These are phyloP conservation scores for Myotis pilosus DNA, from an alignment of 2,797 vertebrate species.

Conservation along the genomic window DNA sequence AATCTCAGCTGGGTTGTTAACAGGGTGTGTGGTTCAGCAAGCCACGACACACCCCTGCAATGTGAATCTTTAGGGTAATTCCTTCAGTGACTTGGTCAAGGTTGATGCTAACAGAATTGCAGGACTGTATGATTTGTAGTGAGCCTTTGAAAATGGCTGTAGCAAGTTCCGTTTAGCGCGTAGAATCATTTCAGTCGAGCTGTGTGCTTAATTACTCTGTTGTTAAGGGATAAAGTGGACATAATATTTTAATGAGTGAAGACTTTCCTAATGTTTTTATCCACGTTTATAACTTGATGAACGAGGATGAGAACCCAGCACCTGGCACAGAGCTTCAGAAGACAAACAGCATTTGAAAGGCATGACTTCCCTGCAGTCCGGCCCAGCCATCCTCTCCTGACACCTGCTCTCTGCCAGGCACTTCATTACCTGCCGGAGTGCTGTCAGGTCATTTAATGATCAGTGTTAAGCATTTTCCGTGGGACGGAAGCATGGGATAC, in stretches of 20 bases:
- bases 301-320: not conserved
- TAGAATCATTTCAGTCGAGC: constrained; percentile 77
- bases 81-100: constrained; percentile 78
- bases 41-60: constrained; percentile 73
- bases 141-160: constrained; percentile 79
- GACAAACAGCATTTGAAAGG: not conserved
- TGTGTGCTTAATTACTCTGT: constrained; percentile 79
- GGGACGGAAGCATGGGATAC: not conserved
- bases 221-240: constrained; percentile 68
- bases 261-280: constrained; percentile 60
- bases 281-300: constrained; percentile 26
- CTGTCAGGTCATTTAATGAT: not conserved
- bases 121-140: constrained; percentile 80
- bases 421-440: not conserved
- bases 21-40: constrained; percentile 46
- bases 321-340: not conserved
- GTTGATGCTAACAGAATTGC: constrained; percentile 75
- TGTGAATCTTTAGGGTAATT: constrained; percentile 85
- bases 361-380: not conserved
- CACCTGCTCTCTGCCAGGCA: not conserved
- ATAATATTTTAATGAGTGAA: constrained; percentile 45
- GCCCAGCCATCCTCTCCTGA: not conserved
- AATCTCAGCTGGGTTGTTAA: constrained; percentile 78
- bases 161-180: constrained; percentile 79
- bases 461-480: not conserved